phyloP scores from a whole-genome alignment of 2,797 vertebrate genomes.

The Anguilla megastoma region DNA sequence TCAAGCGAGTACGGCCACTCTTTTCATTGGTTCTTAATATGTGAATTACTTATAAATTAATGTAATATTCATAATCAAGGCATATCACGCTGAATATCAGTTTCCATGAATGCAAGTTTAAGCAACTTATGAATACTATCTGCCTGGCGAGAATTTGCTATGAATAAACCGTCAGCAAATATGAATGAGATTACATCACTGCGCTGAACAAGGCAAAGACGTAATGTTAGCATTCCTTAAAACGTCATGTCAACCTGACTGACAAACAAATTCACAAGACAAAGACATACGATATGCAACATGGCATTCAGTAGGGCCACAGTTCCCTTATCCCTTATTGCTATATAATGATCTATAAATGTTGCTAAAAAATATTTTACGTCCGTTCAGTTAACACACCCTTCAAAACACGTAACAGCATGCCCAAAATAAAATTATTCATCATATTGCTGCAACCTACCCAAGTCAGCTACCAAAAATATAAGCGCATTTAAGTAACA shows the following conservation, averaged over 20 bases:
- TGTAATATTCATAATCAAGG: background rate
- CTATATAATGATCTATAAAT: background rate
- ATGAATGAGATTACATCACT: conserved; percentile 24
- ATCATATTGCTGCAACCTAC: background rate
- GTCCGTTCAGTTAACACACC: background rate
- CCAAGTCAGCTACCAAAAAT: background rate
- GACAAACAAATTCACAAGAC: background rate
- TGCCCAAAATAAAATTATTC: background rate
- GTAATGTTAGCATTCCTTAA: conserved; percentile 34
- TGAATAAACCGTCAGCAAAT: conserved; percentile 11
- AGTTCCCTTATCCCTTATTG: background rate
- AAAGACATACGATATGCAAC: background rate
- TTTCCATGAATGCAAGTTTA: background rate
- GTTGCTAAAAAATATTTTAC: background rate
- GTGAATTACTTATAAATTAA: background rate
- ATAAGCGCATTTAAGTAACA: background rate
- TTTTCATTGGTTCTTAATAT: background rate
- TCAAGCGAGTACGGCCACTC: background rate
- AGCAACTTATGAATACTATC: background rate
- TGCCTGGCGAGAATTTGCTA: background rate
- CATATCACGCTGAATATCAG: background rate
- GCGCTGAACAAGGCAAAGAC: conserved; percentile 16
- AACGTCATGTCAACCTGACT: conserved; percentile 15
- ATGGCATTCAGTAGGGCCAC: background rate
- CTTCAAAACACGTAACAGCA: background rate